Conservation (phyloP, 2,113 vertebrate species). For the Barnardius zonarius region DNA sequence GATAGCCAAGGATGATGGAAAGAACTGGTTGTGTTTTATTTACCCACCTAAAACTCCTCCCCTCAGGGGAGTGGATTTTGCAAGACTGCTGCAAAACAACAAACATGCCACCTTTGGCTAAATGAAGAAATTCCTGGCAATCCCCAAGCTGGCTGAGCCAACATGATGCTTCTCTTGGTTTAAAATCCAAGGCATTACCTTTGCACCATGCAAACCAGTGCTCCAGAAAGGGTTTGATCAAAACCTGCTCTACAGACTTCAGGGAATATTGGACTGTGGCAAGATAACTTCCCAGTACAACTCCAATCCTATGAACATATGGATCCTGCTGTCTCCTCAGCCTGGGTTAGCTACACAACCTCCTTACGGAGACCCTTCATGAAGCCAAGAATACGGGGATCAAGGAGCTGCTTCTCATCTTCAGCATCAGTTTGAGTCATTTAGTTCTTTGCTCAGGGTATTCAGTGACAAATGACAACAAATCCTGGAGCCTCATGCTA, state of each 20-base stretch:
- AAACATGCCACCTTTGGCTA: conserved; percentile 21
- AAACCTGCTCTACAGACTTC: neutral
- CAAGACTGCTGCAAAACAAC: conserved; percentile 21
- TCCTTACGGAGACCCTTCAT: neutral
- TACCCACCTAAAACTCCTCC: conserved; percentile 24
- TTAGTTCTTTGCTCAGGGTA: neutral
- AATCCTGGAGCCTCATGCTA: neutral
- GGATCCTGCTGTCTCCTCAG: neutral
- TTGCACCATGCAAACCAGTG: neutral
- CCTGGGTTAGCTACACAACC: neutral
- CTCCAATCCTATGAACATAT: neutral
- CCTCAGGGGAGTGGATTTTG: conserved; percentile 5
- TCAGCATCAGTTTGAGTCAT: neutral
- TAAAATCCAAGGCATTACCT: neutral
- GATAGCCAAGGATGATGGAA: neutral
- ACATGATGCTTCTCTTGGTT: neutral
- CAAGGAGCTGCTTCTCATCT: neutral
- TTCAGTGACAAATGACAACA: neutral
- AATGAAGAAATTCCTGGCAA: conserved; percentile 3
- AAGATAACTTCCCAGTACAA: neutral
- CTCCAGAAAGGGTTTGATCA: neutral
- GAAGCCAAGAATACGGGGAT: neutral
- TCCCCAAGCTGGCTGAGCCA: neutral
- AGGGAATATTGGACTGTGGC: neutral
- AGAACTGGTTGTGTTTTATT: neutral